A percentile compares a stretch with the other conserved stretches of the same genome.
Conservation (phyloP, 2,797 vertebrate species). For the Pseudochirops cupreus region DNA sequence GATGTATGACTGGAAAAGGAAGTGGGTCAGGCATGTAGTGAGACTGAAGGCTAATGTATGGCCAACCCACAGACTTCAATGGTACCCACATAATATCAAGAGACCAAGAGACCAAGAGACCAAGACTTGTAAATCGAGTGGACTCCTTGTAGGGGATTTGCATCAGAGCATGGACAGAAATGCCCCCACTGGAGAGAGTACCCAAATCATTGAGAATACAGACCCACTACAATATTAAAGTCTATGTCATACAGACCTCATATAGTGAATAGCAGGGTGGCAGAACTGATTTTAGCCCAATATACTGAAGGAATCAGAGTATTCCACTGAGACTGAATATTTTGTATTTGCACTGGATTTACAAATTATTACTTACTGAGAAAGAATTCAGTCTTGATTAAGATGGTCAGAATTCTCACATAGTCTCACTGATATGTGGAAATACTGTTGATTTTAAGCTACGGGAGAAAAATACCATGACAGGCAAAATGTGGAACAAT, state of each 20-base stretch:
- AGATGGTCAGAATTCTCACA: constrained; percentile 7
- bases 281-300: not conserved
- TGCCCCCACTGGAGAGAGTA: not conserved
- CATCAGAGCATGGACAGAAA: not conserved
- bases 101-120: not conserved
- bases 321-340: not conserved
- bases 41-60: not conserved
- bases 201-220: not conserved
- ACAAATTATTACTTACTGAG: not conserved
- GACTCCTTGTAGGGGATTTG: not conserved
- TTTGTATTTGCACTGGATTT: constrained; percentile 25
- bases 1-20: not conserved
- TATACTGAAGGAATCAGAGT: not conserved
- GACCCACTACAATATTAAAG: not conserved
- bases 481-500: not conserved
- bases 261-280: too few relatives aligned
- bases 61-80: not conserved
- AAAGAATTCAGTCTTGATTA: constrained; percentile 24
- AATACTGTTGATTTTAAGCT: not conserved
- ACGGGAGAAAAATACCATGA: not conserved
- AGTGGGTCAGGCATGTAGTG: not conserved
- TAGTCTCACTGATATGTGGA: constrained; percentile 11
- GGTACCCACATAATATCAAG: not conserved
- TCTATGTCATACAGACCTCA: not conserved
- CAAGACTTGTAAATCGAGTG: not conserved